phyloP scores from a whole-genome alignment of 1,140 invertebrate genomes.

The Drosophila bocki region DNA sequence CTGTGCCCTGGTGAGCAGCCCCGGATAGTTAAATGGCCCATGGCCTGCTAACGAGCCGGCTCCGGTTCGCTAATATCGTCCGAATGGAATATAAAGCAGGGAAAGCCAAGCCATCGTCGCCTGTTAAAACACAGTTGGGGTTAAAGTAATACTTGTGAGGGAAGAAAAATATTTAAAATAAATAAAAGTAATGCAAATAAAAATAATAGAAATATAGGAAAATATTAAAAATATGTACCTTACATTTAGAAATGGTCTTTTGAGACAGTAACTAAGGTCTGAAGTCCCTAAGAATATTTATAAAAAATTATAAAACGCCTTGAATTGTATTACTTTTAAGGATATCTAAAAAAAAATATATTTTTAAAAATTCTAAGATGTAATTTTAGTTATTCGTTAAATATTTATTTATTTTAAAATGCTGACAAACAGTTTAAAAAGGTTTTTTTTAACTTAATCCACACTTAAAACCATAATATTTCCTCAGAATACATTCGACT shows the following conservation, averaged over 20 bases:
- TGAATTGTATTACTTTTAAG: too few relatives aligned
- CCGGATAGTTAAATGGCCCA: slow-evolving; percentile 71
- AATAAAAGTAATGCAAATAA: neutral
- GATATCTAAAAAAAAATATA: too few relatives aligned
- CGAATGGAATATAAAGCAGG: slow-evolving; percentile 26
- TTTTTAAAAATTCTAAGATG: too few relatives aligned
- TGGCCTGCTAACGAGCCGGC: slow-evolving; percentile 57
- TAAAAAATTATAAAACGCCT: too few relatives aligned
- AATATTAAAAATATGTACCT: neutral
- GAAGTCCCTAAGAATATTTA: too few relatives aligned
- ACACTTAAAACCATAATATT: too few relatives aligned
- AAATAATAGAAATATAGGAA: neutral
- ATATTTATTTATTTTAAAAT: too few relatives aligned
- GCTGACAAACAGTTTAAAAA: neutral
- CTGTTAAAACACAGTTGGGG: neutral
- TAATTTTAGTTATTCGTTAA: too few relatives aligned
- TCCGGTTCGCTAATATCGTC: slow-evolving; percentile 48
- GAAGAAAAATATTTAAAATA: neutral
- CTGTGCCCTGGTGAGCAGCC: slow-evolving; percentile 46
- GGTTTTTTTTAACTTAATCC: neutral
- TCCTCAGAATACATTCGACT: neutral
- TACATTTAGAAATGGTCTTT: too few relatives aligned
- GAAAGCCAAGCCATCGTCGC: slow-evolving; percentile 26
- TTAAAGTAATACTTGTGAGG: neutral
- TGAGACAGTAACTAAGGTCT: too few relatives aligned